Evolutionary conservation across 1,140 invertebrate genomes (phyloP).

Genomic region (honey bee (Apis mellifera)): Amel_HAv3.1 CM009941.2:16155501-16156000

Average conservation of each 20-base stretch:
- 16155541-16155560: slow-evolving; percentile 10
- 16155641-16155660: slow-evolving; percentile 52
- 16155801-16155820: background rate
- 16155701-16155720: background rate
- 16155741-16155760: too few species aligned
- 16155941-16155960: slow-evolving; percentile 7
- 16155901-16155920: too few species aligned
- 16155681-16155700: slow-evolving; percentile 38
- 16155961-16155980: background rate
- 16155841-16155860: slow-evolving; percentile 7
- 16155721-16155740: background rate
- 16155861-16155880: background rate
- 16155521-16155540: slow-evolving; percentile 26
- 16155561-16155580: background rate
- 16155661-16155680: slow-evolving; percentile 67
- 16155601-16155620: background rate
- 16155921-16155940: background rate
- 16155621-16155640: background rate
- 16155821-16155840: slow-evolving; percentile 3
- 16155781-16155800: background rate
- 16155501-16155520: background rate
- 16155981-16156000: too few species aligned
- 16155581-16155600: slow-evolving; percentile 3
- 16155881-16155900: background rate
- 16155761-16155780: too few species aligned